Evolutionary conservation across 2,888 invertebrate genomes (phyloP).

Genomic region (Bombylius discolor): DNA sequence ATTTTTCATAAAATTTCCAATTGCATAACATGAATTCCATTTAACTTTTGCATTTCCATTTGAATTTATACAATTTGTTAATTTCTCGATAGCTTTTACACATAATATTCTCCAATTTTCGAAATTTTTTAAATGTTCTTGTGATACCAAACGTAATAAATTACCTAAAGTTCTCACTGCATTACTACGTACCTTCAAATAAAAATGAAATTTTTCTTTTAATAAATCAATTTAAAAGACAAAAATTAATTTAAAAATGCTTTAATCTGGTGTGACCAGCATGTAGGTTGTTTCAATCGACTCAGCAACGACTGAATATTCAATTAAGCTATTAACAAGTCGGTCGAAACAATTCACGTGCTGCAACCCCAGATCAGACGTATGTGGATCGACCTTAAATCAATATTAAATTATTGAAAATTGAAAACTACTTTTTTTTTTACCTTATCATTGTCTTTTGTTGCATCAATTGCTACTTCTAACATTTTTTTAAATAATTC

Average conservation of each 20-base stretch:
- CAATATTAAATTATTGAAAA: no score
- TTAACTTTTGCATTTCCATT: conserved; percentile 74
- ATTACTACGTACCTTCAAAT: conserved; percentile 37
- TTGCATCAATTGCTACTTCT: conserved; percentile 49
- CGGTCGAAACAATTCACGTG: no score
- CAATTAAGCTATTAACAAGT: no score
- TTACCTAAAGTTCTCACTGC: conserved; percentile 72
- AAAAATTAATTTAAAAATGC: no score
- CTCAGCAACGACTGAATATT: no score
- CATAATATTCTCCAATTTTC: conserved; percentile 41
- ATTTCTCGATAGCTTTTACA: conserved; percentile 47
- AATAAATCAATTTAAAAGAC: not conserved
- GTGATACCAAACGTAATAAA: conserved; percentile 51
- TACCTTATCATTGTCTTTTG: conserved; percentile 67
- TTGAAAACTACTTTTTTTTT: no score
- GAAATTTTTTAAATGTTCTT: conserved; percentile 38
- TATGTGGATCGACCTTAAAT: no score
- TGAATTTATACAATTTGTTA: conserved; percentile 55
- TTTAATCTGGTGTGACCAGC: no score
- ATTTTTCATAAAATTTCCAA: conserved; percentile 65
- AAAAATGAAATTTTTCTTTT: not conserved
- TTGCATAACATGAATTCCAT: conserved; percentile 85
- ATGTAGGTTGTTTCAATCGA: no score
- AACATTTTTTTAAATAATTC: conserved; percentile 55
- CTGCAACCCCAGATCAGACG: no score